Base-by-base conservation (phyloP, 2,113 vertebrate species). In the Istiophorus platypterus region DNA sequence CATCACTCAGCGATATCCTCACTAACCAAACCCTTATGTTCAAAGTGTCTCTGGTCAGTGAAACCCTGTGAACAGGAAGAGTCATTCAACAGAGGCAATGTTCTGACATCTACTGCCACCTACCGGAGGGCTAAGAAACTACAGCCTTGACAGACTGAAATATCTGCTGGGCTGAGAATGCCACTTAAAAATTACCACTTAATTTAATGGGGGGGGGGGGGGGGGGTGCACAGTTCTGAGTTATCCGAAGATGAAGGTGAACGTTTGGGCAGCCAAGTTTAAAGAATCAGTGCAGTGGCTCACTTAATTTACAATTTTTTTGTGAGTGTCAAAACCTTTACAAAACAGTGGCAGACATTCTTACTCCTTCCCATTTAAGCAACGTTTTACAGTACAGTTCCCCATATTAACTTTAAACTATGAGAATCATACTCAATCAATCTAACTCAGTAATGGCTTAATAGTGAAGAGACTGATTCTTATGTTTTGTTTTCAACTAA, bases 21-120 rank as follows among this genome's bases (percentile, higher is more conserved):
- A 52, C 76, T 80, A 85, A 90, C 79, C 81, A 70, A 41, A 84
- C 62, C 81, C 85, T 75, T 27, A 66, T 87, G 82, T 68, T 76
- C 72, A 74, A 42, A 45, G 56, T 41, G 80, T 78, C 73, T 76
- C 65, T 27, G 77, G 78, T 82, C 77, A 80, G 49, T 39, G 67
- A 56, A 18, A 42, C 71, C 67, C 49, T 63, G 27, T 12, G 24
- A 57, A 39, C 57, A 57, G 42, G 37, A 56, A 58, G 65, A 6
- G 31, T 0, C 0, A n/a, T 4, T 24, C 18, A 31, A 11, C 49
- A 0, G 17, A n/a, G 45, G 6, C 18, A 0, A 82, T 72, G 34
- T 15, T 66, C 56, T 72, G 81, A 31, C 59, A 18, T 75, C 73
- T 80, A 66, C 83, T 79, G 83, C 72, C 89, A 84, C 69, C 89